Percentiles rank a stretch among this genome's conserved stretches.
Conservation (phyloP, 2,797 vertebrate species). For the Anabacerthia variegaticeps region DNA sequence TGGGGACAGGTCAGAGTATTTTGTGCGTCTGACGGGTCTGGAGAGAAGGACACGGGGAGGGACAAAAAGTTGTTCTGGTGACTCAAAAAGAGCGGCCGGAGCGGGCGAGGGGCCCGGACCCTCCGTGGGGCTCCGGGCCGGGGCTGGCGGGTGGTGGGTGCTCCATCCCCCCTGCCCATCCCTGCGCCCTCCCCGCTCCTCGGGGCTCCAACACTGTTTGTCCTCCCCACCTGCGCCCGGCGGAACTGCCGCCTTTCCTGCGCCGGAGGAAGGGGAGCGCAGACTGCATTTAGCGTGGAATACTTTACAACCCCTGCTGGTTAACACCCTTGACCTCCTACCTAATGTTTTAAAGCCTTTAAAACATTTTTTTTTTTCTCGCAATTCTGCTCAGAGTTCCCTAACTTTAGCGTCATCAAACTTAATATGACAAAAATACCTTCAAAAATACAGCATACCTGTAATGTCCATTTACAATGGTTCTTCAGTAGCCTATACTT, state of each 20-base stretch:
- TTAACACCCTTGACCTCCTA: conserved; percentile 87
- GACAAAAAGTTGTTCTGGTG: background rate
- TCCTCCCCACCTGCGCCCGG: conserved; percentile 64
- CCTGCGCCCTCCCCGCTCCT: conserved; percentile 38
- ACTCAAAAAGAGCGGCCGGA: background rate
- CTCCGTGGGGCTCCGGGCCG: background rate
- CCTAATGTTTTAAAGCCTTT: conserved; percentile 84
- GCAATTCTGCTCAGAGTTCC: conserved; percentile 87
- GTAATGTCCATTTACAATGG: conserved; percentile 98
- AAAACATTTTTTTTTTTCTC: conserved; percentile 85
- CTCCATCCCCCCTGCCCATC: background rate
- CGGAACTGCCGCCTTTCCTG: conserved; percentile 75
- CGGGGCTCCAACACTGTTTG: conserved; percentile 27
- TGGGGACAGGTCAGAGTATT: conserved; percentile 51
- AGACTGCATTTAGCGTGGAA: conserved; percentile 86
- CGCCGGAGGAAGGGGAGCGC: conserved; percentile 87
- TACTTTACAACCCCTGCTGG: conserved; percentile 84
- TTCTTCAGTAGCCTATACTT: conserved; percentile 90
- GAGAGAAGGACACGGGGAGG: conserved; percentile 5
- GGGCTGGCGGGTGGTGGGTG: background rate
- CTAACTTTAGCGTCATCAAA: conserved; percentile 93
- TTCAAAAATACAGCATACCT: conserved; percentile 96
- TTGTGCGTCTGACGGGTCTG: conserved; percentile 70
- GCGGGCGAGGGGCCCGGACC: background rate
- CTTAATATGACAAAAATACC: conserved; percentile 92